These are phyloP conservation scores for Cerceris ruficornis DNA, from an alignment of 2,888 invertebrate species.

Conservation along the genomic window DNA sequence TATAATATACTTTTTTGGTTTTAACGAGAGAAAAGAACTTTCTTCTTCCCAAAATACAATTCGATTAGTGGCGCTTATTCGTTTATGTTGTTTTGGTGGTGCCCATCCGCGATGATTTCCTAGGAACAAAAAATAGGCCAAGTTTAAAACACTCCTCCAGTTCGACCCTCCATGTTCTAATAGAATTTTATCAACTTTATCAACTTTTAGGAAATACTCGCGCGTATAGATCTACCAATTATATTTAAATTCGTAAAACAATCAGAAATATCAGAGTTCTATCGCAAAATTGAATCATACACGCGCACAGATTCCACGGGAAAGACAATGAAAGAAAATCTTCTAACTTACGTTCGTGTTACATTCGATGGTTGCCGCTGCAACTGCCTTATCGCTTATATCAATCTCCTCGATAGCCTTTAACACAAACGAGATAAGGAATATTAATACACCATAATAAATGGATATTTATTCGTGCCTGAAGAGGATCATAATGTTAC, in stretches of 20 bases:
- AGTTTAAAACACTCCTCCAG: background rate
- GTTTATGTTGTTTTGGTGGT: slow-evolving; percentile 78
- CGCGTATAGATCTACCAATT: too few species aligned
- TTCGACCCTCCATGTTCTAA: too few species aligned
- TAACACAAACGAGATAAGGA: slow-evolving; percentile 39
- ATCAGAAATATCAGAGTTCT: too few species aligned
- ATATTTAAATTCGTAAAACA: too few species aligned
- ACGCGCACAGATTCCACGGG: too few species aligned
- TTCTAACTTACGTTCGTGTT: slow-evolving; percentile 75
- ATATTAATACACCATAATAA: background rate
- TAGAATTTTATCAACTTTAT: too few species aligned
- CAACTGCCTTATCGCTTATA: slow-evolving; percentile 79
- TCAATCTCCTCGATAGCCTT: slow-evolving; percentile 80
- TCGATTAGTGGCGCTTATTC: slow-evolving; percentile 79
- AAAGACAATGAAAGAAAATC: background rate
- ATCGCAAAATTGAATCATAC: too few species aligned
- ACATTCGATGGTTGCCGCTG: slow-evolving; percentile 79
- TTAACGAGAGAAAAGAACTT: slow-evolving; percentile 81
- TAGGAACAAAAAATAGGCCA: slow-evolving; percentile 61
- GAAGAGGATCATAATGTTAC: background rate
- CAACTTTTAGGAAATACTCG: too few species aligned
- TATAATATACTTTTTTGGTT: slow-evolving; percentile 82
- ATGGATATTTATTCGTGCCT: too few species aligned
- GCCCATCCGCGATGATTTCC: slow-evolving; percentile 79
- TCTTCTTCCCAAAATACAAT: slow-evolving; percentile 81